Evolutionary conservation across 2,113 vertebrate genomes (phyloP), one percentile per base, ranked within the genome.

Genomic region (Pelusios castaneus): DNA sequence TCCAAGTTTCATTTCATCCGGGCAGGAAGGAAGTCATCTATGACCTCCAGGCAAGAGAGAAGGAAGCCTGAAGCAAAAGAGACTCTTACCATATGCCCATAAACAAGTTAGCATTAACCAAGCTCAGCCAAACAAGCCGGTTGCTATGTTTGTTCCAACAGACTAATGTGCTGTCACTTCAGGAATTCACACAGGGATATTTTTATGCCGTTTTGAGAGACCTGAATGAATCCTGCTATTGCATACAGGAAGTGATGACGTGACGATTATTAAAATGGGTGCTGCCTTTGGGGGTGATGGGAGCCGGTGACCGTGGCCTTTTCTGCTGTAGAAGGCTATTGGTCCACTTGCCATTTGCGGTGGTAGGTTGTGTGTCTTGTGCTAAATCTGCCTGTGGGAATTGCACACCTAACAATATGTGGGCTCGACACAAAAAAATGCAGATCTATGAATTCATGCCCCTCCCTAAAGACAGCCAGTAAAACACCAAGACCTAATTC

Each of bases 251-350:
- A 2, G 2, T 2, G 34, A 45, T 27, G 75, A 31, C 6, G 4
- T 49, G 27, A 31, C 49, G 31, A 17, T 34, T 85, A 81, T 77
- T 41, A 5, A 51, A 70, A 60, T 7, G 24, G 11, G 5, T 0
- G 41, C 14, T 1, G 0, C 34, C 3, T 14, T 11, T 0, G 0
- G 12, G 27, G 55, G 75, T 58, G 21, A n/a, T 0, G 0, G 0
- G 19, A 2, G 31, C 16, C 41, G 5, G 19, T 38, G 25, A 82
- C 76, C 56, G 8, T 2, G 25, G 70, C 45, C 29, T 93, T 51
- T 21, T 47, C 63, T 43, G 80, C 49, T n/a, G 27, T 19, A 9
- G n/a, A n/a, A 58, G 49, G 56, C 31, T 27, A 4, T 13, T 3
- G 56, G 45, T 38, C 41, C 73, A 5, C 38, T 19, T 80, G 84